Evolutionary conservation across 2,113 vertebrate species (phyloP).

Genomic region (Irena cyanogastra): DNA sequence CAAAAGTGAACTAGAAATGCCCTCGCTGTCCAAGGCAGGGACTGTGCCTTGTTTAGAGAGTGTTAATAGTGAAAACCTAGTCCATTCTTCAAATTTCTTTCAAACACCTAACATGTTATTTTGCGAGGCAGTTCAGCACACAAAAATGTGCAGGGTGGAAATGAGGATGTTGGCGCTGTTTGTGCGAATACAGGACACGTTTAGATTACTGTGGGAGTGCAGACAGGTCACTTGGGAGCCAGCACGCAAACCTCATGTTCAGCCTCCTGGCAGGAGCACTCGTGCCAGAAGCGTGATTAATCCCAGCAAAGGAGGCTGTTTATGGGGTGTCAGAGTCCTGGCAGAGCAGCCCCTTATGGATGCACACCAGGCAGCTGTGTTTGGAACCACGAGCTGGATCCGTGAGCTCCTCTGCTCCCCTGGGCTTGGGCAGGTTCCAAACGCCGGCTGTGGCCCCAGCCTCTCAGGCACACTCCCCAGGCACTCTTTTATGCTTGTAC

Average conservation of each 20-base stretch:
- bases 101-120: background rate
- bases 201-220: background rate
- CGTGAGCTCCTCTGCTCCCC: background rate
- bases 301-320: conserved; percentile 36
- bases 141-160: background rate
- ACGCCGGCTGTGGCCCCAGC: rapidly evolving
- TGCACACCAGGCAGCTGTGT: conserved; percentile 22
- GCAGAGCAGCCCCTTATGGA: background rate
- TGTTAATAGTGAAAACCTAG: background rate
- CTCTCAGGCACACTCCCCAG: background rate
- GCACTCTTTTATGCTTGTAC: background rate
- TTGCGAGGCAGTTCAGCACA: background rate
- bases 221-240: conserved; percentile 31
- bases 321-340: conserved; percentile 42
- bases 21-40: background rate
- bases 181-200: background rate
- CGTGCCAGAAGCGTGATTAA: conserved; percentile 22
- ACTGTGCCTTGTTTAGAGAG: background rate
- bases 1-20: background rate
- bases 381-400: background rate
- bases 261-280: conserved; percentile 8
- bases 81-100: background rate
- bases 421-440: background rate
- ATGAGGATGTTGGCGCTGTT: background rate
- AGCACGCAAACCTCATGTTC: conserved; percentile 4